Evolutionary conservation across 2,888 invertebrate species (phyloP), one percentile per base, ranked within the genome.

Genomic region (Charanyca ferruginea): DNA sequence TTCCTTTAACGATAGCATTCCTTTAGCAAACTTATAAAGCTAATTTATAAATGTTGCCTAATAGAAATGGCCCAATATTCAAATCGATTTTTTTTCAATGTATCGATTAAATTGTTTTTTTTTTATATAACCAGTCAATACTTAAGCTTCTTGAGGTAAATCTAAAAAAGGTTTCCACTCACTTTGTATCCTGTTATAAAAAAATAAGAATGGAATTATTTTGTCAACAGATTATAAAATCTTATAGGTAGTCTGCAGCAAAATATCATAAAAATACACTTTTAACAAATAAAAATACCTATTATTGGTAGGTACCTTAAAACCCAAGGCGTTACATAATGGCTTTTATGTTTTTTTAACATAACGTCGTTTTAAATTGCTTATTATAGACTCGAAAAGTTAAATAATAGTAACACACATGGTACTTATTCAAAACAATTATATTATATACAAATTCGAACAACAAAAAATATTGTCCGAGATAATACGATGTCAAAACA

Each of bases 1-100:
- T 48, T 38, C 52, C 28, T 73, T 73, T 49, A 53, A 22, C 16
- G 42, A 49, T 20, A n/a, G n/a, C n/a, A n/a, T n/a, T n/a, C n/a
- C n/a, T n/a, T n/a, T n/a, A n/a, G n/a, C n/a, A n/a, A n/a, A n/a
- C n/a, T n/a, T n/a, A n/a, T n/a, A n/a, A n/a, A n/a, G n/a, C n/a
- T n/a, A n/a, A n/a, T n/a, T n/a, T n/a, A n/a, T 32, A 9, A 32
- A 32, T 32, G 9, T 32, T 32, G 11, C 11, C 9, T 32, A 32
- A 8, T 32, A 32, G 9, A n/a, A 32, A 32, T 9, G 32, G 32
- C 32, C 32, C 32, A 32, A 22, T 58, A 66, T 70, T 35, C 58
- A 45, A 32, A 52, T 71, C 35, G 28, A 49, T 60, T 42, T 0
- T 66, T 49, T 49, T 18, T 20, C 42, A 20, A 59, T 35, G 25